Conservation (phyloP, 2,888 invertebrate species). For the Melitaea athalia region DNA sequence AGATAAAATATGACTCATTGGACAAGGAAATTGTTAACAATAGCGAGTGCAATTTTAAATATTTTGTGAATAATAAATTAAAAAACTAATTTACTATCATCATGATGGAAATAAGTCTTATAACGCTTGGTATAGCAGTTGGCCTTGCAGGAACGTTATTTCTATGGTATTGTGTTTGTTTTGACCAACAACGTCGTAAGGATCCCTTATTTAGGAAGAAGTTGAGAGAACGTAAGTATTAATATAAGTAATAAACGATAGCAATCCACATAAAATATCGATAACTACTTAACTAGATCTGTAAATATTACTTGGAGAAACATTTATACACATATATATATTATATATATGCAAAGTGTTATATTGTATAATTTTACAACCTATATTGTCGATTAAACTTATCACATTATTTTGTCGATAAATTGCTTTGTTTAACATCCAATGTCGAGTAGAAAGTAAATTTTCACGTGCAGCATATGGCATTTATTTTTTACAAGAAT, state of each 20-base stretch:
- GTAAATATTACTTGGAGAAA: background rate
- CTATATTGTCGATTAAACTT: conserved; percentile 38
- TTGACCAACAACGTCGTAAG: conserved; percentile 95
- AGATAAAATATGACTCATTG: too few relatives aligned
- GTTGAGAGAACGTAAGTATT: conserved; percentile 93
- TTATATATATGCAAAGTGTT: background rate
- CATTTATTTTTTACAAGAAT: background rate
- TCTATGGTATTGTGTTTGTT: conserved; percentile 98
- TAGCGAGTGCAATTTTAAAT: conserved; percentile 57
- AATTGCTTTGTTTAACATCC: background rate
- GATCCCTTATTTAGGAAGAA: conserved; percentile 98
- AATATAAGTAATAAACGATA: background rate
- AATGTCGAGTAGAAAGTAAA: conserved; percentile 4
- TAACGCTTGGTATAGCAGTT: conserved; percentile 92
- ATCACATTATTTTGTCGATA: background rate
- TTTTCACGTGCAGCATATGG: background rate
- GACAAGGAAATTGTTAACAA: too few relatives aligned
- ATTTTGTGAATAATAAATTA: conserved; percentile 42
- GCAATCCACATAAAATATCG: background rate
- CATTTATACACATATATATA: background rate
- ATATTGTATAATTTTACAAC: conserved; percentile 44
- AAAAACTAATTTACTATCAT: conserved; percentile 48
- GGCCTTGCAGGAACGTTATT: conserved; percentile 95
- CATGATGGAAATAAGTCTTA: conserved; percentile 86
- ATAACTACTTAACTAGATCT: conserved; percentile 2